Conservation (phyloP, 1,140 invertebrate genomes). For the Gonioctena quinquepunctata region DNA sequence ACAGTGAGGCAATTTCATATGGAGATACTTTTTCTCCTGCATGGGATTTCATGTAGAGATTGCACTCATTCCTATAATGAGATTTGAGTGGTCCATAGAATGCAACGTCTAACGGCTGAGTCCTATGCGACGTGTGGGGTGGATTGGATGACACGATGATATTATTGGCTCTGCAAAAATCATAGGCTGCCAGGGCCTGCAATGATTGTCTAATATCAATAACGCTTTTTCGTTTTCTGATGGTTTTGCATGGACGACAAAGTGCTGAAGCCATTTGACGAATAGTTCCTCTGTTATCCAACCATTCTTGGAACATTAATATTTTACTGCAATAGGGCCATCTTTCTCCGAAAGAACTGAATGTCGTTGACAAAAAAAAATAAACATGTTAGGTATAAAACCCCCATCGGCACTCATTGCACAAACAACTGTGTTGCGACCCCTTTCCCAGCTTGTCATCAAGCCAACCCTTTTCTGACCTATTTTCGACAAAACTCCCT, state of each 20-base stretch:
- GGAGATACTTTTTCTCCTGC: slow-evolving; percentile 20
- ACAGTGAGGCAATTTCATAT: slow-evolving; percentile 47
- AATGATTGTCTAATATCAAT: slow-evolving; percentile 46
- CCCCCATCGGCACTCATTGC: slow-evolving; percentile 47
- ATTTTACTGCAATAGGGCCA: slow-evolving; percentile 50
- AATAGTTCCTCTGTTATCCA: slow-evolving; percentile 51
- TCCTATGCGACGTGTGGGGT: slow-evolving; percentile 36
- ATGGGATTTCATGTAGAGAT: slow-evolving; percentile 24
- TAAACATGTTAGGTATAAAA: slow-evolving; percentile 55
- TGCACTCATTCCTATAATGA: slow-evolving; percentile 21
- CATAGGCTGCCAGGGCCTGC: slow-evolving; percentile 6
- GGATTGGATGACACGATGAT: slow-evolving; percentile 33
- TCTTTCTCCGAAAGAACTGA: slow-evolving; percentile 27
- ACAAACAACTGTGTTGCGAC: slow-evolving; percentile 17
- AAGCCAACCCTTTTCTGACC: slow-evolving; percentile 55
- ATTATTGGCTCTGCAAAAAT: slow-evolving; percentile 5
- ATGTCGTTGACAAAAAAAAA: slow-evolving; percentile 33
- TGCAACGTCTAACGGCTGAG: slow-evolving; percentile 53
- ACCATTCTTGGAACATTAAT: slow-evolving; percentile 47
- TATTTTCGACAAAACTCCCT: slow-evolving; percentile 52
- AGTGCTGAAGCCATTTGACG: slow-evolving; percentile 49
- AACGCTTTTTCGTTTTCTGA: slow-evolving; percentile 40
- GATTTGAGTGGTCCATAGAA: slow-evolving; percentile 35
- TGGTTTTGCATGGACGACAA: slow-evolving; percentile 47
- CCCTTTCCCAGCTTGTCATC: slow-evolving; percentile 10